phyloP scores from a whole-genome alignment of 2,113 vertebrate species.

The Indri indri region DNA sequence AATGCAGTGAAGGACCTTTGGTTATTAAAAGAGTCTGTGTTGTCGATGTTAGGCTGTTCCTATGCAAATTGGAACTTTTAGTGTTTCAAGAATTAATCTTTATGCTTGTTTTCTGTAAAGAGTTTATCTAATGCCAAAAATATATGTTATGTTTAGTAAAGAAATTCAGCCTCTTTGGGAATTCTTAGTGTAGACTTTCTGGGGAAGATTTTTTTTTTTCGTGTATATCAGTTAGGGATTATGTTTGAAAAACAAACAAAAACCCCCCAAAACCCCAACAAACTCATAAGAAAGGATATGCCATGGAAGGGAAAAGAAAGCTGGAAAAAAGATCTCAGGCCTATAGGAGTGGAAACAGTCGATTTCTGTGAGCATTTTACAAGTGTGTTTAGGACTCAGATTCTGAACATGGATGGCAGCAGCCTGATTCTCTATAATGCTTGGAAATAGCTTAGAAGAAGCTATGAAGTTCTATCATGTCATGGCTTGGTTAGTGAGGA shows the following conservation, averaged over 20 bases:
- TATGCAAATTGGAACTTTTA: not conserved
- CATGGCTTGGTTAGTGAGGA: slow-evolving; percentile 40
- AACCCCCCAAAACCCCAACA: not conserved
- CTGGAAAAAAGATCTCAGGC: not conserved
- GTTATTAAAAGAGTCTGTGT: not conserved
- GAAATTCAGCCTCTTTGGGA: not conserved
- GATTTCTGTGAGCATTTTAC: not conserved
- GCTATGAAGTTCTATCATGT: slow-evolving; percentile 40
- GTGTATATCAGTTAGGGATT: not conserved
- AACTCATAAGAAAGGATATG: not conserved
- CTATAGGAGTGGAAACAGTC: not conserved
- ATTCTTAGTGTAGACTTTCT: slow-evolving; percentile 37
- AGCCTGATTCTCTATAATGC: not conserved
- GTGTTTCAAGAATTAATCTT: slow-evolving; percentile 21
- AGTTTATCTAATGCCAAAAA: not conserved
- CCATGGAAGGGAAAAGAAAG: not conserved
- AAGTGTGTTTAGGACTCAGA: slow-evolving; percentile 7
- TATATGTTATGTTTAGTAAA: not conserved
- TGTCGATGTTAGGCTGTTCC: not conserved
- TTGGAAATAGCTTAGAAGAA: slow-evolving; percentile 13
- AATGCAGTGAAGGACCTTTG: not conserved
- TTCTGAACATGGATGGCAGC: not conserved
- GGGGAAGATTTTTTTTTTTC: not conserved
- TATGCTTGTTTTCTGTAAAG: not conserved
- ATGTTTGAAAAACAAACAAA: slow-evolving; percentile 28